phyloP scores from a whole-genome alignment of 30 jellyfish, hydroid and myxozoan species.

The Aurelia sp. region DNA sequence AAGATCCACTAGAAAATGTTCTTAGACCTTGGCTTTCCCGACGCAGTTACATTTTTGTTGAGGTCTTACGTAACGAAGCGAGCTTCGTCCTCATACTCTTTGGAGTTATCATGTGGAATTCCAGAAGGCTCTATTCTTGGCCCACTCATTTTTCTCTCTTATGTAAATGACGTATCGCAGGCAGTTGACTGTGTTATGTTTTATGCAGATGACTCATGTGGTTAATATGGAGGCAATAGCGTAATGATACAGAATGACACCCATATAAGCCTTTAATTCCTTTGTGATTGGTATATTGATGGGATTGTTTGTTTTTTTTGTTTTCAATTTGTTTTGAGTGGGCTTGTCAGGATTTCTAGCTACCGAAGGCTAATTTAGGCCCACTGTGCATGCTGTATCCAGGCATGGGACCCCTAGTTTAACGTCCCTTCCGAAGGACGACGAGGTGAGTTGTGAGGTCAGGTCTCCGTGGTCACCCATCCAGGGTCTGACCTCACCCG shows the following conservation, averaged over 20 bases:
- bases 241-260: background rate
- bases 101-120: constrained; percentile 37
- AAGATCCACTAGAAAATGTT: constrained; percentile 25
- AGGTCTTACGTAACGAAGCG: constrained; percentile 23
- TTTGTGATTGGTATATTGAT: background rate
- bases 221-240: background rate
- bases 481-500: no score
- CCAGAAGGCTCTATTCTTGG: constrained; percentile 56
- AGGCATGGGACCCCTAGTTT: no score
- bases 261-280: background rate
- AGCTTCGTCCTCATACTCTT: background rate
- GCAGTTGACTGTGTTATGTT: constrained; percentile 34
- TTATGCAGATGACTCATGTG: constrained; percentile 47
- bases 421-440: no score
- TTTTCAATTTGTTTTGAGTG: no score
- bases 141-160: constrained; percentile 18
- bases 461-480: no score
- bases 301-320: no score
- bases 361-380: no score
- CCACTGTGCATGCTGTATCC: no score
- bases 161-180: background rate
- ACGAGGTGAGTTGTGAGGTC: no score
- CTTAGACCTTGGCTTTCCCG: constrained; percentile 29
- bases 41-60: constrained; percentile 12
- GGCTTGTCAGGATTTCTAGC: no score